Percentiles rank a stretch among this genome's conserved stretches.
These are phyloP conservation scores for Oncorhynchus nerka DNA, from an alignment of 2,113 vertebrate genomes.

Conservation along the genomic window DNA sequence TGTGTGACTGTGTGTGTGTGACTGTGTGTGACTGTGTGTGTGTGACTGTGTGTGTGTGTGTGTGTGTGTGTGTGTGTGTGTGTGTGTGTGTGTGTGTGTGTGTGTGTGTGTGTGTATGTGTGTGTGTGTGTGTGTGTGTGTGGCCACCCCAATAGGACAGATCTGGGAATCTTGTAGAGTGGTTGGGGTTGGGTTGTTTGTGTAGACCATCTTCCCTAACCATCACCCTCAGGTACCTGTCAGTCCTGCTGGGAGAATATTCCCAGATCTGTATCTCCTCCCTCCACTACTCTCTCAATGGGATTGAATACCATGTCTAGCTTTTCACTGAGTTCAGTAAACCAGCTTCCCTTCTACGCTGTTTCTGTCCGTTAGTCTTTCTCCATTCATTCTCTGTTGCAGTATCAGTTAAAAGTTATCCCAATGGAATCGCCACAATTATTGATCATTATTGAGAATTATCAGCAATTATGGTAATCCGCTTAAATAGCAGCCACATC, in stretches of 20 bases:
- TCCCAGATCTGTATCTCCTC: neutral
- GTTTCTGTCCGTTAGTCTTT: conserved; percentile 8
- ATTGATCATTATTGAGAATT: conserved; percentile 46
- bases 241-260: no score
- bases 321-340: no score
- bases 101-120: neutral
- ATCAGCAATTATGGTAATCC: conserved; percentile 29
- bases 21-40: no score
- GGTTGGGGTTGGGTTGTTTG: conserved; percentile 2
- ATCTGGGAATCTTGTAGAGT: neutral
- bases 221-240: neutral
- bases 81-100: neutral
- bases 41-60: no score
- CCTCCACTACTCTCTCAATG: neutral
- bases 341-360: no score
- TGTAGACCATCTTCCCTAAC: neutral
- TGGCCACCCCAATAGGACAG: neutral
- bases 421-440: conserved; percentile 32
- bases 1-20: no score
- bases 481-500: neutral
- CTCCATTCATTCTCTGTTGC: neutral
- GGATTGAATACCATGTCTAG: no score
- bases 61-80: no score
- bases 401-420: conserved; percentile 15
- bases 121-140: conserved; percentile 11